Percentiles rank a stretch among this genome's conserved stretches.
These are phyloP conservation scores for Hemitrygon akajei DNA, from an alignment of 2,797 vertebrate species.

Conservation along the genomic window DNA sequence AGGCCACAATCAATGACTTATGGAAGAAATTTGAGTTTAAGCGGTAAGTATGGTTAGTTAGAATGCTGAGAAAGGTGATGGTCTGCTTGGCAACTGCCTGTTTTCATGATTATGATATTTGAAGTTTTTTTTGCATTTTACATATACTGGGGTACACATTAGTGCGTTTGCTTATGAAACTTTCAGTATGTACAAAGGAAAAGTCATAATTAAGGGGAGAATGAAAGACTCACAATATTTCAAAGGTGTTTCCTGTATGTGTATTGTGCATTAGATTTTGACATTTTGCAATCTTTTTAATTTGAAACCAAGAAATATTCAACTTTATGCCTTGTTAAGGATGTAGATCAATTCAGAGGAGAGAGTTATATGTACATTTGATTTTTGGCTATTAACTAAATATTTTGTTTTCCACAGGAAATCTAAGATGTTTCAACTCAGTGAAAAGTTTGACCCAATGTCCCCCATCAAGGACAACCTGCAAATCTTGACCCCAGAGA, in stretches of 20 bases:
- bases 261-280: not conserved
- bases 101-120: not conserved
- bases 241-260: not conserved
- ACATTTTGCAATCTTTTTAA: not conserved
- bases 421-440: slow-evolving; percentile 57
- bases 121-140: slow-evolving; percentile 19
- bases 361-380: not conserved
- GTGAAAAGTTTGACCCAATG: slow-evolving; percentile 62
- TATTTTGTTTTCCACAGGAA: slow-evolving; percentile 61
- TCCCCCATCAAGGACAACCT: slow-evolving; percentile 74
- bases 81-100: slow-evolving; percentile 33
- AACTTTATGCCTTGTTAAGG: not conserved
- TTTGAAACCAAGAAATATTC: not conserved
- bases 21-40: slow-evolving; percentile 85
- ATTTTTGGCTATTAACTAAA: slow-evolving; percentile 27
- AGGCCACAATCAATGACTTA: slow-evolving; percentile 75
- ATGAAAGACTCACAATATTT: not conserved
- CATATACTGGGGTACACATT: not conserved
- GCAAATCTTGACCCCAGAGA: slow-evolving; percentile 53
- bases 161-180: slow-evolving; percentile 12
- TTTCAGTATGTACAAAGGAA: not conserved
- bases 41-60: slow-evolving; percentile 58
- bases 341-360: not conserved
- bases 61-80: not conserved
- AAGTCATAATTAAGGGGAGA: no score